A percentile compares a stretch with the other conserved stretches of the same genome.
Conservation (phyloP, 2,113 vertebrate genomes). For the Fukomys damarensis region DNA sequence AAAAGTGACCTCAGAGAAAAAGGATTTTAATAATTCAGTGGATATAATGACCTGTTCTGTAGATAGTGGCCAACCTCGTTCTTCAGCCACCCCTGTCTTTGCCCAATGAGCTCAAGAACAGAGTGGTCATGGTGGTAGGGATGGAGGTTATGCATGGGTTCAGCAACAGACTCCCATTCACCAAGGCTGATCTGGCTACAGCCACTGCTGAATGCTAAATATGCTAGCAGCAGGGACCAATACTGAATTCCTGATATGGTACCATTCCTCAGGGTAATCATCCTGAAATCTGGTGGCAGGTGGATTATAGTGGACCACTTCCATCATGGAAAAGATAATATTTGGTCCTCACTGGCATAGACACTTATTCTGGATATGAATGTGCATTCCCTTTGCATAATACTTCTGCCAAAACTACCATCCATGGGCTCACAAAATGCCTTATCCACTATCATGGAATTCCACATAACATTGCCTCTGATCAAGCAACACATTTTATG, state of each 20-base stretch:
- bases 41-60: background rate
- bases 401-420: background rate
- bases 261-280: background rate
- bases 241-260: background rate
- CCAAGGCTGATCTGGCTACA: background rate
- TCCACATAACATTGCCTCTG: background rate
- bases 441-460: background rate
- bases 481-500: background rate
- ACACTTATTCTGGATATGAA: background rate
- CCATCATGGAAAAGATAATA: background rate
- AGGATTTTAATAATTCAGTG: background rate
- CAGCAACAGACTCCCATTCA: background rate
- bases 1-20: background rate
- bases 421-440: background rate
- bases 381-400: background rate
- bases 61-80: background rate
- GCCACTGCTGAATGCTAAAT: background rate
- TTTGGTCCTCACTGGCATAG: background rate
- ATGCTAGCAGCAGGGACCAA: background rate
- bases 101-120: background rate
- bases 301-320: background rate
- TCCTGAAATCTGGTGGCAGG: background rate
- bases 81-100: background rate
- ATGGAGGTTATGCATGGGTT: background rate
- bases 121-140: background rate